phyloP scores from a whole-genome alignment of 2,113 vertebrate species.

The Perognathus longimembris region DNA sequence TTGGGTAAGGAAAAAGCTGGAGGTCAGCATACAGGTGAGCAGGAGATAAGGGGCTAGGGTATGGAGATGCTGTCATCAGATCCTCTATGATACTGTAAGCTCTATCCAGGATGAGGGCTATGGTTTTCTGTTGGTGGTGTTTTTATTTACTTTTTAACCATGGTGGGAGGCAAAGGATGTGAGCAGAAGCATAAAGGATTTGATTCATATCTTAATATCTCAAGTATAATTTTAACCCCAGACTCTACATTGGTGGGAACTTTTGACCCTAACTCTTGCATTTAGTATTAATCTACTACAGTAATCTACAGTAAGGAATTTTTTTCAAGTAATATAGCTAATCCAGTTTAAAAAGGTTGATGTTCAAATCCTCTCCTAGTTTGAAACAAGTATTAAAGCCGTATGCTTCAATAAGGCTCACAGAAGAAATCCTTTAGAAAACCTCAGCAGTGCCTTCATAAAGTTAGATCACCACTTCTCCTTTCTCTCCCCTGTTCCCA shows the following conservation, averaged over 20 bases:
- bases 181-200: background rate
- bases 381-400: constrained; percentile 24
- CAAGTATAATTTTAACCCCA: background rate
- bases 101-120: background rate
- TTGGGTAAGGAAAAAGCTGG: background rate
- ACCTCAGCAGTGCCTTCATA: background rate
- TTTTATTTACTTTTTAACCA: too few relatives aligned
- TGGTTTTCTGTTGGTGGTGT: background rate
- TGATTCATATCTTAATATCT: background rate
- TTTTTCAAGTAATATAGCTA: constrained; percentile 23
- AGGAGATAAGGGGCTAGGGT: too few relatives aligned
- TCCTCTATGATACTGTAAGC: background rate
- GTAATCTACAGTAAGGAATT: background rate
- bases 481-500: background rate
- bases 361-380: constrained; percentile 20
- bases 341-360: constrained; percentile 54
- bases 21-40: background rate
- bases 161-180: background rate
- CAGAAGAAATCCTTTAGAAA: constrained; percentile 51
- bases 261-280: background rate
- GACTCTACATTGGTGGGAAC: background rate
- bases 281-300: background rate
- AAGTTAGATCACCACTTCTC: background rate
- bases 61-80: background rate
- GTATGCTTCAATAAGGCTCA: constrained; percentile 31